These are phyloP conservation scores for Remorina albescens DNA, from an alignment of 2,797 vertebrate species.

Conservation along the genomic window DNA sequence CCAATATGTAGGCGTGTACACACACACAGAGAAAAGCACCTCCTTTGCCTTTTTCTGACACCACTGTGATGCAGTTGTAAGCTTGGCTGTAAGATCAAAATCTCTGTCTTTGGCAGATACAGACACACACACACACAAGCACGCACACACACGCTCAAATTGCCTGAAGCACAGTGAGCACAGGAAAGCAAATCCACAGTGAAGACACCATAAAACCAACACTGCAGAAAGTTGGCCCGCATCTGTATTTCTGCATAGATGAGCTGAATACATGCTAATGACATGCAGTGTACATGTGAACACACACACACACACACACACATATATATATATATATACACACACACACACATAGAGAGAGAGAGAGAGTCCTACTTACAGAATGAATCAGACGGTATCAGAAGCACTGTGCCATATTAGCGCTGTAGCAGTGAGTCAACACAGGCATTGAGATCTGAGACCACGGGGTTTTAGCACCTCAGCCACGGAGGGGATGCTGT, in stretches of 20 bases:
- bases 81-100: slow-evolving; percentile 81
- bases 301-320: slow-evolving; percentile 21
- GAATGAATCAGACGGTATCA: slow-evolving; percentile 83
- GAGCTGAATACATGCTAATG: slow-evolving; percentile 58
- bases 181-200: slow-evolving; percentile 70
- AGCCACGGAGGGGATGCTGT: slow-evolving; percentile 27
- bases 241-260: slow-evolving; percentile 45
- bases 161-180: slow-evolving; percentile 73
- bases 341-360: slow-evolving; percentile 17
- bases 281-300: slow-evolving; percentile 52
- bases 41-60: slow-evolving; percentile 68
- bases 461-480: slow-evolving; percentile 63
- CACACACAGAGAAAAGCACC: slow-evolving; percentile 52
- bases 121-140: slow-evolving; percentile 37
- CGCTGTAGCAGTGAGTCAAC: slow-evolving; percentile 71
- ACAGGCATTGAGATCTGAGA: slow-evolving; percentile 65
- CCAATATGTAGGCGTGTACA: slow-evolving; percentile 58
- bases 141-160: slow-evolving; percentile 40
- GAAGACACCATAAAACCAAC: slow-evolving; percentile 74
- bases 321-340: slow-evolving; percentile 6
- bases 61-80: slow-evolving; percentile 75
- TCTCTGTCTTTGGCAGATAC: slow-evolving; percentile 69
- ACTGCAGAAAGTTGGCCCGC: slow-evolving; percentile 60
- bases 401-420: slow-evolving; percentile 73
- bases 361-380: slow-evolving; percentile 80